These are phyloP conservation scores for Eristalis pertinax DNA, from an alignment of 2,888 invertebrate species.

Conservation along the genomic window DNA sequence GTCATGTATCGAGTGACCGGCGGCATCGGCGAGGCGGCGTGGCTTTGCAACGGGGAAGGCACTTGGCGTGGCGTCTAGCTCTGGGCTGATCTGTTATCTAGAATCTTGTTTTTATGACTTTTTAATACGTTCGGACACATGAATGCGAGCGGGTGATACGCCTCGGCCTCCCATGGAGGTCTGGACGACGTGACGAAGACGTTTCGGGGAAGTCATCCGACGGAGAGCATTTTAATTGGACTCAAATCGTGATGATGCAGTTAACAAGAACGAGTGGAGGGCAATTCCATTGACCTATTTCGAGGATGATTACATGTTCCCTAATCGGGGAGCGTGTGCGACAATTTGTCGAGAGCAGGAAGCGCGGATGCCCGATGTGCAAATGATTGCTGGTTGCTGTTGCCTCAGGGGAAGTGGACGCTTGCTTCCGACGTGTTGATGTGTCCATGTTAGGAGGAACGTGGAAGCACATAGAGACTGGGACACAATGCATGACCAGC, in stretches of 20 bases:
- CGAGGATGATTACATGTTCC: background rate
- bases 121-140: conserved; percentile 28
- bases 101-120: conserved; percentile 28
- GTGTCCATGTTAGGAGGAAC: background rate
- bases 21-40: background rate
- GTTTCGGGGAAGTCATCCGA: background rate
- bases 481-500: too few relatives aligned
- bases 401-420: background rate
- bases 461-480: too few relatives aligned
- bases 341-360: background rate
- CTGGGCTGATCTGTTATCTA: conserved; percentile 19
- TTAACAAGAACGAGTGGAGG: background rate
- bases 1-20: background rate
- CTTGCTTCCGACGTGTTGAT: background rate
- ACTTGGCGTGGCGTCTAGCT: background rate
- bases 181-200: conserved; percentile 8
- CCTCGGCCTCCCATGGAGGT: conserved; percentile 32
- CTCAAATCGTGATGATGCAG: background rate
- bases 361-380: background rate
- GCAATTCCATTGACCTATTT: background rate
- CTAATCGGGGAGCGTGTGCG: background rate
- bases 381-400: background rate
- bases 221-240: background rate
- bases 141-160: conserved; percentile 7
- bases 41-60: too few relatives aligned